A percentile compares a stretch with the other conserved stretches of the same genome.
Evolutionary conservation across 2,888 invertebrate genomes (phyloP).

Genomic region (Thelaira solivaga): DNA sequence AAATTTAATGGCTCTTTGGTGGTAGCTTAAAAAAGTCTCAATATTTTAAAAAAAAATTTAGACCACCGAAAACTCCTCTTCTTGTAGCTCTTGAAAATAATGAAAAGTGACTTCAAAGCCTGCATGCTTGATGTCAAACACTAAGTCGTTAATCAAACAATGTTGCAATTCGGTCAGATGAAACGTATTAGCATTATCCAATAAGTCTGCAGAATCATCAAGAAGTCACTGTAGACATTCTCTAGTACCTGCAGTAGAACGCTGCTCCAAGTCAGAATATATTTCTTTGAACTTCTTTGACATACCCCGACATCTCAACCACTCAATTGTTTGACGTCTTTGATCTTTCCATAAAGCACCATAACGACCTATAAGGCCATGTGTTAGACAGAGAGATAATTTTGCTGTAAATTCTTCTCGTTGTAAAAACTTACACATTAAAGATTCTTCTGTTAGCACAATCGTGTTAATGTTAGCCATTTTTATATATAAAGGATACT

Average conservation of each 20-base stretch:
- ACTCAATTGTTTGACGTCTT: slow-evolving; percentile 84
- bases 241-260: slow-evolving; percentile 81
- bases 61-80: slow-evolving; percentile 88
- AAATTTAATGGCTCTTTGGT: slow-evolving; percentile 81
- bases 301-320: slow-evolving; percentile 86
- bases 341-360: slow-evolving; percentile 91
- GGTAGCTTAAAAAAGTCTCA: slow-evolving; percentile 81
- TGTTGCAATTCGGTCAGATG: slow-evolving; percentile 78
- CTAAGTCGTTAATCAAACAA: slow-evolving; percentile 85
- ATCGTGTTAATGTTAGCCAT: slow-evolving; percentile 88
- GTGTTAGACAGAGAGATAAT: slow-evolving; percentile 89
- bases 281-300: slow-evolving; percentile 81
- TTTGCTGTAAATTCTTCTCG: slow-evolving; percentile 85
- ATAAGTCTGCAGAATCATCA: slow-evolving; percentile 67
- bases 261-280: slow-evolving; percentile 81
- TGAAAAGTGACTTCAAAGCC: slow-evolving; percentile 85
- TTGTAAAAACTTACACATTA: slow-evolving; percentile 85
- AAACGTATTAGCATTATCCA: slow-evolving; percentile 70
- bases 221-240: slow-evolving; percentile 79
- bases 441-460: slow-evolving; percentile 85
- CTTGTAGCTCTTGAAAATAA: slow-evolving; percentile 87
- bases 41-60: slow-evolving; percentile 90
- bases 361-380: slow-evolving; percentile 91
- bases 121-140: slow-evolving; percentile 86
- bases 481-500: slow-evolving; percentile 81